Percentiles rank a stretch among this genome's conserved stretches.
phyloP scores from a whole-genome alignment of 2,113 vertebrate species.

The Pavo muticus region DNA sequence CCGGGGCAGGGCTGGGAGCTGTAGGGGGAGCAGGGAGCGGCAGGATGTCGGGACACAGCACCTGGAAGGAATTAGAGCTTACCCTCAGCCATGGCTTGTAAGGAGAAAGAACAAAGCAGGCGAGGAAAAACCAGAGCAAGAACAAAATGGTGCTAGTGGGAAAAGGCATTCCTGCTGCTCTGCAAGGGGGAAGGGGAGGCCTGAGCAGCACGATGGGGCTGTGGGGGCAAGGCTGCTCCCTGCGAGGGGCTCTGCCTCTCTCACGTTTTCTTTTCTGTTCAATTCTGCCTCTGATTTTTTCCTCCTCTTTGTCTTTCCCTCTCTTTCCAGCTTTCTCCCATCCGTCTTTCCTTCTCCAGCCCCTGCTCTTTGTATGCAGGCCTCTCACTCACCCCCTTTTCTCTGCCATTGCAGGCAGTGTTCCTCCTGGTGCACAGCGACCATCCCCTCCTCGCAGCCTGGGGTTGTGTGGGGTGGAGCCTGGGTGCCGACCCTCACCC shows the following conservation, averaged over 20 bases:
- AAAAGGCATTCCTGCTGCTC: conserved; percentile 45
- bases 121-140: conserved; percentile 47
- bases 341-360: neutral
- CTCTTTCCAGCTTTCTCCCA: neutral
- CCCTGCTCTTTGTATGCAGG: neutral
- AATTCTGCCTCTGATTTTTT: neutral
- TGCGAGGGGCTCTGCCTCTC: neutral
- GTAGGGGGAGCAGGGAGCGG: neutral
- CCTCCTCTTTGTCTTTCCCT: neutral
- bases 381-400: neutral
- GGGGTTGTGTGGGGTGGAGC: neutral
- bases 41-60: conserved; percentile 3
- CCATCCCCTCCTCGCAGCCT: neutral
- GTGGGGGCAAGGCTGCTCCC: neutral
- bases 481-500: neutral
- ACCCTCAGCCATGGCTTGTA: neutral
- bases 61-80: conserved; percentile 68
- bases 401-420: rapidly evolving
- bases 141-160: conserved; percentile 61
- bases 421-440: neutral
- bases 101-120: conserved; percentile 59
- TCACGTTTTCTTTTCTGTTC: neutral
- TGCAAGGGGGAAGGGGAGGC: neutral
- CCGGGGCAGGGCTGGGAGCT: too few relatives aligned
- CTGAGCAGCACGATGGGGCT: neutral